A percentile compares a stretch with the other conserved stretches of the same genome.
Conservation (phyloP, 1,140 invertebrate species). For the Myzus persicae region DNA sequence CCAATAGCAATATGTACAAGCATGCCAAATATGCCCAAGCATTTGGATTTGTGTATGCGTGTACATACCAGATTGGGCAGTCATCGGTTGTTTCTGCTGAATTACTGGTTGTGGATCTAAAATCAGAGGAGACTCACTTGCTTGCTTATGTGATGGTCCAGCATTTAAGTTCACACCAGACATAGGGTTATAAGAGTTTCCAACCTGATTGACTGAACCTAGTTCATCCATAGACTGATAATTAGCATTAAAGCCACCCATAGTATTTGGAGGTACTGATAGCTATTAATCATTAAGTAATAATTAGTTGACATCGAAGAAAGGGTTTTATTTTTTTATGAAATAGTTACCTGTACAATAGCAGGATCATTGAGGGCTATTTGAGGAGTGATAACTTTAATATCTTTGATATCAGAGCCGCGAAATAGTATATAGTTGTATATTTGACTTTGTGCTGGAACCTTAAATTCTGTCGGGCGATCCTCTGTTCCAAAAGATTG, state of each 20-base stretch:
- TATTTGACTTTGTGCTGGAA: conserved; percentile 94
- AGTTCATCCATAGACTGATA: conserved; percentile 49
- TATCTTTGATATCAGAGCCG: conserved; percentile 98
- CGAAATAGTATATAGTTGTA: conserved; percentile 99
- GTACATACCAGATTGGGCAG: conserved; percentile 57
- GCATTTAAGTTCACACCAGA: conserved; percentile 53
- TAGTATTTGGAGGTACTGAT: conserved; percentile 72
- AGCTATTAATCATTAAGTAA: conserved; percentile 65
- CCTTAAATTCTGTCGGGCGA: conserved; percentile 89
- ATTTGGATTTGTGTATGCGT: conserved; percentile 54
- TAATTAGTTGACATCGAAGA: not conserved
- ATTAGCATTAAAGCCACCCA: conserved; percentile 53
- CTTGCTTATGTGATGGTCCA: conserved; percentile 55
- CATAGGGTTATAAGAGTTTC: conserved; percentile 59
- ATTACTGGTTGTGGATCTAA: conserved; percentile 54
- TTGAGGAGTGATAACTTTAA: conserved; percentile 83
- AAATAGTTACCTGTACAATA: conserved; percentile 79
- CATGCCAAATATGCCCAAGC: conserved; percentile 55
- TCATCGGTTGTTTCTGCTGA: conserved; percentile 51
- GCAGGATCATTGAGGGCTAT: conserved; percentile 85
- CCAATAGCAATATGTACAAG: conserved; percentile 58
- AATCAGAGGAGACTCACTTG: conserved; percentile 57
- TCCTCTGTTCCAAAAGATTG: conserved; percentile 99
- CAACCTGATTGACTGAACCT: conserved; percentile 43
- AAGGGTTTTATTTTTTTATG: not conserved